A percentile compares a stretch with the other conserved stretches of the same genome.
These are phyloP conservation scores for Drosophila virilis DNA, from an alignment of 1,140 invertebrate genomes.

Conservation along the genomic window DNA sequence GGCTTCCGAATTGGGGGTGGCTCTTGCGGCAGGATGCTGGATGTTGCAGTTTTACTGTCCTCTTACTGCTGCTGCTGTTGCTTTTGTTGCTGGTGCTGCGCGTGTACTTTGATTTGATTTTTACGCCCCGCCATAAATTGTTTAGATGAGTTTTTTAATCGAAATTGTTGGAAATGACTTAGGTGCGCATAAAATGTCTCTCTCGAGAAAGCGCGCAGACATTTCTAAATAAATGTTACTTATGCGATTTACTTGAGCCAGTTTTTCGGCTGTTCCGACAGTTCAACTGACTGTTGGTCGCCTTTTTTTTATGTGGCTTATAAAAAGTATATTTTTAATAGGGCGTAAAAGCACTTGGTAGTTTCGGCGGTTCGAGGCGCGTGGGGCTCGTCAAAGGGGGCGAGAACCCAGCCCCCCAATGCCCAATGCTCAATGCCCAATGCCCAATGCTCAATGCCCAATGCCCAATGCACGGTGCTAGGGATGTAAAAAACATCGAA, in stretches of 20 bases:
- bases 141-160: slow-evolving; percentile 84
- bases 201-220: slow-evolving; percentile 49
- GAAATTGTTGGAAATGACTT: slow-evolving; percentile 84
- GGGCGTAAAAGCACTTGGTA: slow-evolving; percentile 81
- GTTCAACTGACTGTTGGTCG: slow-evolving; percentile 9
- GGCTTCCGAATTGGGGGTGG: slow-evolving; percentile 4
- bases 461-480: not conserved
- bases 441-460: not conserved
- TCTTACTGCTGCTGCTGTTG: slow-evolving; percentile 10
- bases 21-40: slow-evolving; percentile 30
- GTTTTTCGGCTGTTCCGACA: slow-evolving; percentile 8
- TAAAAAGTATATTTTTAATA: slow-evolving; percentile 83
- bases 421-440: not conserved
- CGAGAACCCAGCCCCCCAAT: not conserved
- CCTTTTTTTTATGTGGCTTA: slow-evolving; percentile 78
- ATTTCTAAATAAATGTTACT: slow-evolving; percentile 65
- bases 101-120: slow-evolving; percentile 83
- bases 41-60: slow-evolving; percentile 78
- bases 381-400: slow-evolving; percentile 4
- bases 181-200: slow-evolving; percentile 83
- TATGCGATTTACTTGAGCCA: slow-evolving; percentile 62
- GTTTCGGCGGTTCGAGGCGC: slow-evolving; percentile 24
- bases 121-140: slow-evolving; percentile 83
- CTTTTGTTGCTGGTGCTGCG: slow-evolving; percentile 4
- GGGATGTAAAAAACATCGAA: not conserved